A percentile compares a stretch with the other conserved stretches of the same genome.
Evolutionary conservation across 1,140 invertebrate genomes (phyloP).

Genomic region (Dendroctonus ponderosae): DNA sequence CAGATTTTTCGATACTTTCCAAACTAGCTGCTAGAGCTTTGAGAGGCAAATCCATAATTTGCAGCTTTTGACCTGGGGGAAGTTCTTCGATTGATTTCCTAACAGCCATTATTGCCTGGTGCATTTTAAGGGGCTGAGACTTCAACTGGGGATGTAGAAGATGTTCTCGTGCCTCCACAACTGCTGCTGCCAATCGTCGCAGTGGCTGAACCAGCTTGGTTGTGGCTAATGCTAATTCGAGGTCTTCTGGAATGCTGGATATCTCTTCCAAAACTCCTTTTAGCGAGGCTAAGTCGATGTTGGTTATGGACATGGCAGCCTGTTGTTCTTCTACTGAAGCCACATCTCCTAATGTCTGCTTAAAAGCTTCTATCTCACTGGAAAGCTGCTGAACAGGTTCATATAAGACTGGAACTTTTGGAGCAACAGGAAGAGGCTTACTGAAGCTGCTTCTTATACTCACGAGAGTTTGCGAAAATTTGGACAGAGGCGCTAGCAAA

Average conservation of each 20-base stretch:
- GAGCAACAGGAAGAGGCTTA: background rate
- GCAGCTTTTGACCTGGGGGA: background rate
- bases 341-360: background rate
- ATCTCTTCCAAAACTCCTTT: background rate
- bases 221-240: too few relatives aligned
- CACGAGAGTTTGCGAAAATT: background rate
- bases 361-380: background rate
- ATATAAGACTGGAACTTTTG: background rate
- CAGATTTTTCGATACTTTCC: constrained; percentile 4
- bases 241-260: too few relatives aligned
- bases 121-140: background rate
- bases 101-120: background rate
- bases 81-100: background rate
- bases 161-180: background rate
- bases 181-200: background rate
- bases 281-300: background rate
- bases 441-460: background rate
- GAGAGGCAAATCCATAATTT: background rate
- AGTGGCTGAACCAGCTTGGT: too few relatives aligned
- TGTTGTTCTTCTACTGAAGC: background rate
- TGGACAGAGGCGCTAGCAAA: background rate
- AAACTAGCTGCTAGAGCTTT: background rate
- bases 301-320: background rate
- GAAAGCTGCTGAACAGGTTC: background rate
- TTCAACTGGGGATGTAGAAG: background rate